These are phyloP conservation scores for Rhea pennata DNA, from an alignment of 2,113 vertebrate genomes.

Conservation along the genomic window DNA sequence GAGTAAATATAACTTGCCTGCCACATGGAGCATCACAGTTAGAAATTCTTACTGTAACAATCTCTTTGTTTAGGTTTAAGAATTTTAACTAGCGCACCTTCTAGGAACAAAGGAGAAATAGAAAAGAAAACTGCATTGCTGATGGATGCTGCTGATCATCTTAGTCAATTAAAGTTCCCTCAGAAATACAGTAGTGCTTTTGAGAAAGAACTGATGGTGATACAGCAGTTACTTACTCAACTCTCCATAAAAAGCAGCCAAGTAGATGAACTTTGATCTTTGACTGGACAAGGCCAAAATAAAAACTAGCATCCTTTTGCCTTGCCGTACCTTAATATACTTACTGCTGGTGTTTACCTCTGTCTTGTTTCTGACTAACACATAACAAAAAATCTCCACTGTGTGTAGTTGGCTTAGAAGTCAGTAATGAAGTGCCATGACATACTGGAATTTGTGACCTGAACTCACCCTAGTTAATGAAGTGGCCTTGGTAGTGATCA, in stretches of 20 bases:
- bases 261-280: neutral
- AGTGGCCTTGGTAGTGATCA: neutral
- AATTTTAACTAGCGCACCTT: neutral
- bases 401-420: neutral
- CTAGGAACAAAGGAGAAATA: neutral
- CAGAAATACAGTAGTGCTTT: neutral
- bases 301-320: neutral
- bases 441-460: neutral
- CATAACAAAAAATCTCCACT: neutral
- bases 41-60: neutral
- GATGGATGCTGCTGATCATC: neutral
- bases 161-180: neutral
- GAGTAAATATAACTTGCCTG: neutral
- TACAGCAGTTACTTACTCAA: neutral
- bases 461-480: neutral
- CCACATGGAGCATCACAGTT: rapidly evolving
- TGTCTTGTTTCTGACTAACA: neutral
- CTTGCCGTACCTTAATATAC: neutral
- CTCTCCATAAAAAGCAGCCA: neutral
- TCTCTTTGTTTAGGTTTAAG: neutral
- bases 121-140: neutral
- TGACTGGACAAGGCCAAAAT: neutral
- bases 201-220: neutral
- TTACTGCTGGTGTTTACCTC: neutral
- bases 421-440: neutral